Evolutionary conservation across 2,797 vertebrate species (phyloP).

Genomic region (Sphenodon punctatus): DNA sequence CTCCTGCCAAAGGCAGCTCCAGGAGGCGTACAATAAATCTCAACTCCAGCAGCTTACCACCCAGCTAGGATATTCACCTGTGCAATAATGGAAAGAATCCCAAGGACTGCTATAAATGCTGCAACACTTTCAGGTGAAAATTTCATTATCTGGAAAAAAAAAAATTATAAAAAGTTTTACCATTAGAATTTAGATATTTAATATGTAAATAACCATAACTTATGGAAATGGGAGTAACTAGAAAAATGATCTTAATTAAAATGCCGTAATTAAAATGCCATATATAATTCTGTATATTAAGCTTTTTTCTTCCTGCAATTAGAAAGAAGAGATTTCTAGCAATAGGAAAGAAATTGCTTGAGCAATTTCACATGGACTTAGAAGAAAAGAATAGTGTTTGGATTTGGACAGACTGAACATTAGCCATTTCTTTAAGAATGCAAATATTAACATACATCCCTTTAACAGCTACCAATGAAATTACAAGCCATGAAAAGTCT

Average conservation of each 20-base stretch:
- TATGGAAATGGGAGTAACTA: not conserved
- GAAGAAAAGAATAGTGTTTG: too few species aligned
- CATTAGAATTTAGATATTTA: not conserved
- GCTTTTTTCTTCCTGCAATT: too few species aligned
- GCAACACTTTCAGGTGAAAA: constrained; percentile 88
- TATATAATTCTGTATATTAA: too few species aligned
- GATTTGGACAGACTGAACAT: not conserved
- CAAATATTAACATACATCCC: not conserved
- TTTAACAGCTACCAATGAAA: not conserved
- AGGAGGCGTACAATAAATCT: too few species aligned
- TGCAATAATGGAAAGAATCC: constrained; percentile 87
- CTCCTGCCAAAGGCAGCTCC: too few species aligned
- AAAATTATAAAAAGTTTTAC: constrained; percentile 13
- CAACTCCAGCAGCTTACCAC: accelerated
- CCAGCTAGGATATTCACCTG: constrained; percentile 76
- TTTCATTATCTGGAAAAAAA: constrained; percentile 81
- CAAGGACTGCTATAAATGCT: constrained; percentile 88
- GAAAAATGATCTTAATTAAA: too few species aligned
- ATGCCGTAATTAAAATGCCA: too few species aligned
- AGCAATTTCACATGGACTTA: not conserved
- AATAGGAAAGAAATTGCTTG: not conserved
- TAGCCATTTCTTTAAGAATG: not conserved
- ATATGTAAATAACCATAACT: too few species aligned
- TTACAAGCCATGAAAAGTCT: not conserved
- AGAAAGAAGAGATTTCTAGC: too few species aligned